Conservation (phyloP, 1,140 invertebrate genomes). For the Aphelenchoides fujianensis region DNA sequence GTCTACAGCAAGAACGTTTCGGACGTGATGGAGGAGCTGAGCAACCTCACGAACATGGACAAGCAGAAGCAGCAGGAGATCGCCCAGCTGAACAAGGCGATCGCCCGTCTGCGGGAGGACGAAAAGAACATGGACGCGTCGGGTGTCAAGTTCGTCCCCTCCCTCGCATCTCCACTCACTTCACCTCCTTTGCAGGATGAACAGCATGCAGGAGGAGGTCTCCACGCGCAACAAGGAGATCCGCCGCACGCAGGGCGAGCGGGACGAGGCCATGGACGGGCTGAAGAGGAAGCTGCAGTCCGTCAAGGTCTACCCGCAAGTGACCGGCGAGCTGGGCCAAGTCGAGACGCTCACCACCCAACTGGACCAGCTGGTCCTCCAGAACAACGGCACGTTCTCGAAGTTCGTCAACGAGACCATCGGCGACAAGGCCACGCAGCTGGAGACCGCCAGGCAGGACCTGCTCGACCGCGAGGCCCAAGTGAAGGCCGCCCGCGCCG, state of each 20-base stretch:
- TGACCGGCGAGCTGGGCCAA: background rate
- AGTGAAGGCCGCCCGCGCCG: background rate
- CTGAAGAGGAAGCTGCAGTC: background rate
- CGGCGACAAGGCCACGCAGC: background rate
- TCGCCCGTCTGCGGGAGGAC: constrained; percentile 11
- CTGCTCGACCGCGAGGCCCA: background rate
- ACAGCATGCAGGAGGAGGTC: background rate
- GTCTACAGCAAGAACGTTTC: background rate
- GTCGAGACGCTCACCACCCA: background rate
- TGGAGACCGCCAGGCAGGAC: background rate
- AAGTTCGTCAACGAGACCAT: background rate
- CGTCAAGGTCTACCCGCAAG: background rate
- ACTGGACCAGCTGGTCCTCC: background rate
- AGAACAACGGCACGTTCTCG: background rate
- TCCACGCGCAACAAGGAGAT: background rate
- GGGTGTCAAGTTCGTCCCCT: no score
- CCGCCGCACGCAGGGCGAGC: background rate
- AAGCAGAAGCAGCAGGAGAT: background rate
- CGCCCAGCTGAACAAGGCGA: constrained; percentile 9
- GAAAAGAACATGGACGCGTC: background rate
- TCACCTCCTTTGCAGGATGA: background rate
- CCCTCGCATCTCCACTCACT: background rate
- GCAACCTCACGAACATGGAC: background rate
- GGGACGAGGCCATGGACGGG: background rate
- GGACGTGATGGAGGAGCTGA: background rate